A percentile compares a stretch with the other conserved stretches of the same genome.
Conservation (phyloP, 2,888 invertebrate genomes). For the Leptinotarsa peninsularis region DNA sequence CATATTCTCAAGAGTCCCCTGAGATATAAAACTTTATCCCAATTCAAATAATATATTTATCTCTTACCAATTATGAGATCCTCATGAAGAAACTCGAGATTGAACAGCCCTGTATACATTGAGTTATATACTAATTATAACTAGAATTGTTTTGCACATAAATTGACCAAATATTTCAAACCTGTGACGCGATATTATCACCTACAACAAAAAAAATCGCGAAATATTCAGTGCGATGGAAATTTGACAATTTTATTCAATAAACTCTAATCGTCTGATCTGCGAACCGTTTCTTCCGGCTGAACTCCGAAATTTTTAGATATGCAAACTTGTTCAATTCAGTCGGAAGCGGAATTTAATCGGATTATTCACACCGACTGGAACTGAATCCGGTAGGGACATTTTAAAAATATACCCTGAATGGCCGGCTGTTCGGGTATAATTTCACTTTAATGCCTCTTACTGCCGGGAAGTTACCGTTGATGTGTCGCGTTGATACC, state of each 20-base stretch:
- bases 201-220: background rate
- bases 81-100: too few relatives aligned
- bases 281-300: constrained; percentile 16
- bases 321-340: constrained; percentile 21
- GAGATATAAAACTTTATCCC: too few relatives aligned
- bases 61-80: too few relatives aligned
- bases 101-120: too few relatives aligned
- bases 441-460: constrained; percentile 27
- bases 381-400: constrained; percentile 16
- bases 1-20: too few relatives aligned
- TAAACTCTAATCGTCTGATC: constrained; percentile 8
- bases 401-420: constrained; percentile 23
- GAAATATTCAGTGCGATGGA: background rate
- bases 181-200: background rate
- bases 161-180: too few relatives aligned
- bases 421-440: constrained; percentile 9
- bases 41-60: too few relatives aligned
- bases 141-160: too few relatives aligned
- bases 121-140: too few relatives aligned
- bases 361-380: constrained; percentile 29
- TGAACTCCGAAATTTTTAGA: constrained; percentile 17
- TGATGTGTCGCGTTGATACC: constrained; percentile 32
- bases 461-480: constrained; percentile 20
- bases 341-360: constrained; percentile 22
- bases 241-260: constrained; percentile 13